These are phyloP conservation scores for Stichodactyla helianthus DNA, from an alignment of 64 coral and sea anemone species.

Conservation along the genomic window DNA sequence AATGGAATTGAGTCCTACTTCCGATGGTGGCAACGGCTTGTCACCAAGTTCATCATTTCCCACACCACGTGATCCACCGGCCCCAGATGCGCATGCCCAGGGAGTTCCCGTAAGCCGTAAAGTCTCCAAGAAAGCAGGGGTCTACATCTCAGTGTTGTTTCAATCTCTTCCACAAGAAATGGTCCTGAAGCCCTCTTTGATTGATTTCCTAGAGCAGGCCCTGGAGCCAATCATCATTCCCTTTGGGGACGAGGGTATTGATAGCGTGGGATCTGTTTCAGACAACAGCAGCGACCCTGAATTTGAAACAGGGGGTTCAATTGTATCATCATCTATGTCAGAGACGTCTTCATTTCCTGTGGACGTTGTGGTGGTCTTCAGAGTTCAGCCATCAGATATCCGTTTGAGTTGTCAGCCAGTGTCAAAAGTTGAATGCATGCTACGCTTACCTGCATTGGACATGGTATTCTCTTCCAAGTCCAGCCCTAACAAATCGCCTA, in stretches of 20 bases:
- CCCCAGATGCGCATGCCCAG: neutral
- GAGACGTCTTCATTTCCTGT: conserved; percentile 93
- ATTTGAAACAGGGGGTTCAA: conserved; percentile 52
- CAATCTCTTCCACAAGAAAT: conserved; percentile 93
- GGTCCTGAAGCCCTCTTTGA: conserved; percentile 79
- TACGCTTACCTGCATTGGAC: conserved; percentile 85
- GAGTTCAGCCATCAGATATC: conserved; percentile 93
- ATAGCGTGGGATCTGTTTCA: conserved; percentile 50
- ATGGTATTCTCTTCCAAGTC: conserved; percentile 93
- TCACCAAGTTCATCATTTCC: neutral
- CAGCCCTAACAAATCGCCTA: conserved; percentile 69
- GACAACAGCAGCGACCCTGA: conserved; percentile 72
- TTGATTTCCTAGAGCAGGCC: conserved; percentile 87
- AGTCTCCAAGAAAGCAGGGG: conserved; percentile 68
- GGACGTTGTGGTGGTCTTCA: conserved; percentile 89
- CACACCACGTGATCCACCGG: neutral
- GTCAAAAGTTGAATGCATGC: conserved; percentile 94
- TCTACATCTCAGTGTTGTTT: conserved; percentile 86
- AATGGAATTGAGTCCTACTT: neutral
- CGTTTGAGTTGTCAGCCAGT: conserved; percentile 88
- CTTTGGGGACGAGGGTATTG: conserved; percentile 38
- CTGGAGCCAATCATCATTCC: conserved; percentile 86
- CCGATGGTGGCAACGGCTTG: neutral
- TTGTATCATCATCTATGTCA: conserved; percentile 96
- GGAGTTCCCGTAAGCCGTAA: conserved; percentile 27